Conservation (phyloP, 2,113 vertebrate species). For the Apteryx mantelli region DNA sequence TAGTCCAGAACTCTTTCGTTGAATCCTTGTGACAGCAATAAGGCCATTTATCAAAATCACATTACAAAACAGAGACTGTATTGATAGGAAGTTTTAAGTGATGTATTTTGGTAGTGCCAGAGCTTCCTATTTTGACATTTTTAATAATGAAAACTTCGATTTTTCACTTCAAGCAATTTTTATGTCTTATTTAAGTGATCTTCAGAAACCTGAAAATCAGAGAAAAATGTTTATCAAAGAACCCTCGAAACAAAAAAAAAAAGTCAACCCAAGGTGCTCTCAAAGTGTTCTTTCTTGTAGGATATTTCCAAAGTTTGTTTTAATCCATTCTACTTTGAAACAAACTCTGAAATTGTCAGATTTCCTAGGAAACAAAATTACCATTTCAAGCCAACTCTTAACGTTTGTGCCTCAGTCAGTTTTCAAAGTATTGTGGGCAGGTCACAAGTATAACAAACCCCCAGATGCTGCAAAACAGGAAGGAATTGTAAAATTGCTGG, state of each 20-base stretch:
- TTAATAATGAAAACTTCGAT: not conserved
- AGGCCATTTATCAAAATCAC: not conserved
- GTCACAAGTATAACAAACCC: slow-evolving; percentile 11
- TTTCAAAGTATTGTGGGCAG: not conserved
- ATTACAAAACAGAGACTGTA: not conserved
- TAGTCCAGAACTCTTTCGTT: not conserved
- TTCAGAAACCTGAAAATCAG: not conserved
- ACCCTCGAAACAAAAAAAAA: not conserved
- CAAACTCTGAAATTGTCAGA: not conserved
- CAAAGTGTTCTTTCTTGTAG: not conserved
- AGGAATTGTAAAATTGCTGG: slow-evolving; percentile 35
- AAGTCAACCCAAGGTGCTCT: not conserved
- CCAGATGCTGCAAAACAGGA: slow-evolving; percentile 56
- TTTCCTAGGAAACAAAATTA: not conserved
- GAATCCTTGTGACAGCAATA: not conserved
- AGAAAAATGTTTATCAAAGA: not conserved
- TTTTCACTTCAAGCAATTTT: not conserved
- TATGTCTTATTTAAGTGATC: not conserved
- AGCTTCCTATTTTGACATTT: not conserved
- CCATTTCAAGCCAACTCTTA: not conserved
- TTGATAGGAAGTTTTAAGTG: not conserved
- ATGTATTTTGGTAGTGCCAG: not conserved
- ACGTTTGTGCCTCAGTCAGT: not conserved
- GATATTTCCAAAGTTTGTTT: not conserved
- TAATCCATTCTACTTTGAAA: not conserved